Percentiles rank a stretch among this genome's conserved stretches.
Evolutionary conservation across 2,797 vertebrate species (phyloP).

Genomic region (Hydrocynus forskahlii): DNA sequence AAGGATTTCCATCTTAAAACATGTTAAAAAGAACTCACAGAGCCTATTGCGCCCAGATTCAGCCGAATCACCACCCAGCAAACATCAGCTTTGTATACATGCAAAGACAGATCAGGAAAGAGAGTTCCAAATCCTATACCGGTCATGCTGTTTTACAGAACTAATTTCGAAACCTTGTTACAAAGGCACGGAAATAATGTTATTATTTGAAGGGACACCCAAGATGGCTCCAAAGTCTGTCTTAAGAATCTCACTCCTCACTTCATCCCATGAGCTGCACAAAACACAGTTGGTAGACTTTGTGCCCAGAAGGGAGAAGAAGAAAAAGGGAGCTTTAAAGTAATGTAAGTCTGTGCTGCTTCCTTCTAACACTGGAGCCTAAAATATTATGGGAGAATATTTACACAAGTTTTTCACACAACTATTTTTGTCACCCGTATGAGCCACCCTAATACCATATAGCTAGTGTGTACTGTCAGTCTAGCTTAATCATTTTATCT

Average conservation of each 20-base stretch:
- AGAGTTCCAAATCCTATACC: background rate
- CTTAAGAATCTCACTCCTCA: background rate
- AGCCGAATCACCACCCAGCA: slow-evolving; percentile 73
- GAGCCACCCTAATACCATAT: background rate
- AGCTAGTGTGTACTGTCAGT: background rate
- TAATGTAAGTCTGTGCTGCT: background rate
- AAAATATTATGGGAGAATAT: too few species aligned
- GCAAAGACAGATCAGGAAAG: slow-evolving; percentile 22
- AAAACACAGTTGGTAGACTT: background rate
- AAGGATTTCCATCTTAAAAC: slow-evolving; percentile 53
- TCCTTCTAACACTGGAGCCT: too few species aligned
- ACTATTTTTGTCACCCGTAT: background rate
- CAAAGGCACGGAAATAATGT: background rate
- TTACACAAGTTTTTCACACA: too few species aligned
- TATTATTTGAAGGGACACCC: background rate
- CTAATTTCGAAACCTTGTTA: background rate
- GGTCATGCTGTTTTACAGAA: too few species aligned
- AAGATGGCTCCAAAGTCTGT: background rate
- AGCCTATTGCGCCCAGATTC: slow-evolving; percentile 54
- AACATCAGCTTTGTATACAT: slow-evolving; percentile 39
- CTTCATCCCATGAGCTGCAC: background rate
- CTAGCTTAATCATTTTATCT: background rate
- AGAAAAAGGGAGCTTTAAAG: background rate
- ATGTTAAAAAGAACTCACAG: slow-evolving; percentile 37
- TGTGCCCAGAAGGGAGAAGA: background rate